Evolutionary conservation across 2,797 vertebrate species (phyloP).

Genomic region (Helostoma temminkii): DNA sequence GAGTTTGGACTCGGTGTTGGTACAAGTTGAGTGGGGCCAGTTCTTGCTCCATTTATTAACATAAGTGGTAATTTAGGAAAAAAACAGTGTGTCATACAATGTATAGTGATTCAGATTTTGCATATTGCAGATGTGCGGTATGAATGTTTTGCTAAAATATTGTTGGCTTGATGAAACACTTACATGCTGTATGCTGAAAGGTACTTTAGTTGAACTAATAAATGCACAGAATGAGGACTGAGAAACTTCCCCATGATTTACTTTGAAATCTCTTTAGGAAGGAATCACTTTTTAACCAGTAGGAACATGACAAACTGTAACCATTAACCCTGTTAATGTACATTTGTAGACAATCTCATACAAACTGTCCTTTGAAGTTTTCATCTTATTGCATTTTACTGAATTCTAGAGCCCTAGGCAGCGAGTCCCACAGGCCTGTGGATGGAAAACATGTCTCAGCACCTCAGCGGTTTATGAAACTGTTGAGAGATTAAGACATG

Average conservation of each 20-base stretch:
- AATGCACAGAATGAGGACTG: no score
- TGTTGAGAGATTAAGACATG: background rate
- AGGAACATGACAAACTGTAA: background rate
- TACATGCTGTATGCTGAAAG: no score
- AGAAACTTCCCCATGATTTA: background rate
- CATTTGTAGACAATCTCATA: background rate
- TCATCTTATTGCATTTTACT: background rate
- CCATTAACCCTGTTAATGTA: background rate
- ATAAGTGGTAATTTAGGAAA: no score
- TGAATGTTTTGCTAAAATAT: background rate
- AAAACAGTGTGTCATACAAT: background rate
- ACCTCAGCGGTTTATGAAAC: background rate
- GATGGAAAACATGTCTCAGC: background rate
- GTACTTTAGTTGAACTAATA: no score
- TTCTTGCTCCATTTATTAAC: constrained; percentile 1
- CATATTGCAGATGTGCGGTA: background rate
- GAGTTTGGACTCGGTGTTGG: constrained; percentile 22
- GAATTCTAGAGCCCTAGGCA: background rate
- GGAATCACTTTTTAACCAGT: background rate
- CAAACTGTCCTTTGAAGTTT: no score
- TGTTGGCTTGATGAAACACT: background rate
- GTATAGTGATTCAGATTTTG: background rate
- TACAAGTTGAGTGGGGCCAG: constrained; percentile 16
- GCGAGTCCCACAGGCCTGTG: background rate
- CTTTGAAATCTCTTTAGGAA: background rate